Conservation (phyloP, 2,797 vertebrate genomes). For the Phylloscopus collybita region DNA sequence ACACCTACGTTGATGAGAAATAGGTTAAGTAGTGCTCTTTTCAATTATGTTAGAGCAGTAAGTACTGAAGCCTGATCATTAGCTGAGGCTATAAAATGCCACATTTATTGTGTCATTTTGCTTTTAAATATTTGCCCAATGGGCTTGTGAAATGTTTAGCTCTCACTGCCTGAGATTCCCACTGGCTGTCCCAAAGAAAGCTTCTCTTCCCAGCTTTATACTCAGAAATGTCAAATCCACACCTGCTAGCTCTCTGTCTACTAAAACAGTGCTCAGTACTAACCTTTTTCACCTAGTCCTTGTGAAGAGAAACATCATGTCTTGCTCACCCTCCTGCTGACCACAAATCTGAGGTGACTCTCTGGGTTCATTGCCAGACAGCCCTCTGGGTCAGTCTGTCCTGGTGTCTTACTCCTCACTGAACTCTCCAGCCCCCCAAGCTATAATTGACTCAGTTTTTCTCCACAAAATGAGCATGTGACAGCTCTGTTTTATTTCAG, state of each 20-base stretch:
- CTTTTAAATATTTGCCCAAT: constrained; percentile 53
- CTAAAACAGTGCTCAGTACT: neutral
- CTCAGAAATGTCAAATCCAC: constrained; percentile 31
- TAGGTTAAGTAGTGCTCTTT: constrained; percentile 22
- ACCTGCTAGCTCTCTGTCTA: neutral
- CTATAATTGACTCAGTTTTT: constrained; percentile 1
- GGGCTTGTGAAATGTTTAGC: constrained; percentile 13
- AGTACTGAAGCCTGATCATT: constrained; percentile 40
- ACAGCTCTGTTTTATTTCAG: neutral
- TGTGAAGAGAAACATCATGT: constrained; percentile 10
- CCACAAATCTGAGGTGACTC: neutral
- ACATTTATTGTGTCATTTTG: constrained; percentile 42
- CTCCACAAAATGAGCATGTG: neutral
- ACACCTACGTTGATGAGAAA: constrained; percentile 20
- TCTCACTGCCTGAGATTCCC: neutral
- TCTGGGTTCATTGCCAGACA: neutral
- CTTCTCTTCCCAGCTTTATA: neutral
- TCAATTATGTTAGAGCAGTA: constrained; percentile 30
- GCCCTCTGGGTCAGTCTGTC: neutral
- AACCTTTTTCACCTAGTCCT: neutral
- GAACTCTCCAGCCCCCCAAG: neutral
- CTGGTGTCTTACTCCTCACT: neutral
- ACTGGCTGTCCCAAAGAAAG: neutral
- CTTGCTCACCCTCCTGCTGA: neutral
- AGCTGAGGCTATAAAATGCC: constrained; percentile 36